Base-by-base conservation (phyloP, 2,113 vertebrate species). In the Sylvietta virens region DNA sequence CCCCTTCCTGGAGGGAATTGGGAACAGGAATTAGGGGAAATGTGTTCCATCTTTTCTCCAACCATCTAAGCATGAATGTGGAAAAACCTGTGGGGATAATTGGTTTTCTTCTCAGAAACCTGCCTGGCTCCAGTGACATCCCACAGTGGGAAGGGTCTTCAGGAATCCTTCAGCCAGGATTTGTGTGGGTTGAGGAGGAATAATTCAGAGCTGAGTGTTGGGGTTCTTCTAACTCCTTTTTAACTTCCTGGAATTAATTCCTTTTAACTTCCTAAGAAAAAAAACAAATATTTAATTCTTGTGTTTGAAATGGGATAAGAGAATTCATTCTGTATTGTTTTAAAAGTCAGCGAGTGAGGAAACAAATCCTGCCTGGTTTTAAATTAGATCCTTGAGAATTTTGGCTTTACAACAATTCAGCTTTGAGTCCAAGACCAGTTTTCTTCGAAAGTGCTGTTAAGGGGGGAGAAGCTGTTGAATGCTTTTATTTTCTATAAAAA, bases 161-260 rank as follows among this genome's bases (percentile, higher is more conserved):
- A 50, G n/a, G 26, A 54, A 1, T 8, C 35, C 39, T 27, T 45
- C 15, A 54, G 35, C 14, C 39, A 30, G 57, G 26, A 45, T 5
- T 71, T 0, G 0, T 3, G 10, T 37, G 4, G 9, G 19, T 30
- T 39, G 62, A 47, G 76, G n/a, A 53, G 39, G 24, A 67, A 31
- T 11, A 19, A 35, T 27, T 57, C 51, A 12, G 71, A 35, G 62
- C 24, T 40, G 47, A 50, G n/a, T 19, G 1, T 20, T 44, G 7
- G 37, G 27, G 20, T 53, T 16, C 47, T 45, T n/a, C 7, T 40
- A 33, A 23, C 28, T 60, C 22, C 22, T 33, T 65, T 5, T 28
- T 14, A 28, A 23, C 23, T 78, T 30, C 26, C 24, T 51, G 24
- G n/a, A 30, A 31, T 31, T 47, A n/a, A 24, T 27, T 60, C 22